These are phyloP conservation scores for Pseudachorutes palmiensis DNA, from an alignment of 1,140 invertebrate species.

Conservation along the genomic window DNA sequence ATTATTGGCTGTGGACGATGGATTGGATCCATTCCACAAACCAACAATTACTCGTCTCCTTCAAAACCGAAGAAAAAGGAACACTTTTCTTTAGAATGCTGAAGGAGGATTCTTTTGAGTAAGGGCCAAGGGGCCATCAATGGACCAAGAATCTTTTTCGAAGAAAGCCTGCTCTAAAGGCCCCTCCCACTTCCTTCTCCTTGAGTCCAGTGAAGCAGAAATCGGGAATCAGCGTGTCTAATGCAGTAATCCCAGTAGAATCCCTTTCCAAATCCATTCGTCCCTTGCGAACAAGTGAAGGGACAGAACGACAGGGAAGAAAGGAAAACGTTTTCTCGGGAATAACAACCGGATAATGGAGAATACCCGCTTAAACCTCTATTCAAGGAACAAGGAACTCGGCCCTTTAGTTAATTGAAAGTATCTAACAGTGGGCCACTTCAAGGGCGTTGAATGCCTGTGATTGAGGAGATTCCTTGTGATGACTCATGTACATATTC, in stretches of 20 bases:
- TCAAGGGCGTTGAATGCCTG: too few species aligned
- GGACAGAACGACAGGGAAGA: neutral
- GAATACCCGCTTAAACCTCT: neutral
- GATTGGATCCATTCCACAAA: too few species aligned
- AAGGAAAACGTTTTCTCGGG: neutral
- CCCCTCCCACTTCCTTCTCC: neutral
- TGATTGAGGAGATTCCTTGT: too few species aligned
- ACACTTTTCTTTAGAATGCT: neutral
- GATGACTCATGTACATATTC: too few species aligned
- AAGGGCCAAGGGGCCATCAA: neutral
- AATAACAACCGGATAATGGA: too few species aligned
- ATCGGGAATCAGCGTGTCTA: conserved; percentile 3
- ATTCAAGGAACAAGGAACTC: too few species aligned
- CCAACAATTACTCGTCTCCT: conserved; percentile 9
- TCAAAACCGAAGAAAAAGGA: neutral
- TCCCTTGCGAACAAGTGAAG: neutral
- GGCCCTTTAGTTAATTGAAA: too few species aligned
- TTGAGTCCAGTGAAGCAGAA: neutral
- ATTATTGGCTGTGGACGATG: too few species aligned
- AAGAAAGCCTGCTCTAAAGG: neutral
- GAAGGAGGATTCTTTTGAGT: neutral
- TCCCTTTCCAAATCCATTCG: neutral
- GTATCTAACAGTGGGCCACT: too few species aligned
- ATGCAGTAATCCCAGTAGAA: neutral
- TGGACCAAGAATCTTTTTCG: neutral